Conservation (phyloP, 2,888 invertebrate genomes). For the Petrolisthes manimaculis region DNA sequence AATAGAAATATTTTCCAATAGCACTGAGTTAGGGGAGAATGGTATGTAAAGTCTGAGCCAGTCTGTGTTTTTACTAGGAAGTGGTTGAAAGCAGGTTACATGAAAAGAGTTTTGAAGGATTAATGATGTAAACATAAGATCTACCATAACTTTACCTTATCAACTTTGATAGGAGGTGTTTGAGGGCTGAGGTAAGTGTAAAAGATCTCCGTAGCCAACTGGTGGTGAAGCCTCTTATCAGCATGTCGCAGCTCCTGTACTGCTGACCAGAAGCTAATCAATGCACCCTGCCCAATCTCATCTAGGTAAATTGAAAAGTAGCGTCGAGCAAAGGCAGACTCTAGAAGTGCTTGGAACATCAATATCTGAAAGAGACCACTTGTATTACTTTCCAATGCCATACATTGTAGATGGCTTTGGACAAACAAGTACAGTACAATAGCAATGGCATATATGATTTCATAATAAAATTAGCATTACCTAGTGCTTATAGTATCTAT, state of each 20-base stretch:
- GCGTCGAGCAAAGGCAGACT: slow-evolving; percentile 83
- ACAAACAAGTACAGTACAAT: no score
- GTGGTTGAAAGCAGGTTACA: no score
- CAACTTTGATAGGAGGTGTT: slow-evolving; percentile 84
- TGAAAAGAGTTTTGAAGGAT: no score
- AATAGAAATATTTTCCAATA: no score
- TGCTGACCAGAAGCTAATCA: slow-evolving; percentile 87
- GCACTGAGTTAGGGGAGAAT: no score
- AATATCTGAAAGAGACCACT: slow-evolving; percentile 74
- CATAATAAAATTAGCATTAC: no score
- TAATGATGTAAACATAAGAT: neutral
- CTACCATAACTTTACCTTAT: slow-evolving; percentile 74
- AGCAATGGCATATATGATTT: no score
- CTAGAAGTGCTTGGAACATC: slow-evolving; percentile 80
- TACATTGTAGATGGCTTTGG: no score
- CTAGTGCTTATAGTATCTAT: no score
- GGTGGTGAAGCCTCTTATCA: slow-evolving; percentile 84
- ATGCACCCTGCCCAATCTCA: slow-evolving; percentile 84
- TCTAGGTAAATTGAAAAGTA: slow-evolving; percentile 86
- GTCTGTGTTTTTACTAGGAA: no score
- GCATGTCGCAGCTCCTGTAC: slow-evolving; percentile 85
- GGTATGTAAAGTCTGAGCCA: no score
- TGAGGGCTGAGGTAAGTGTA: slow-evolving; percentile 88
- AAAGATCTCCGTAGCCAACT: slow-evolving; percentile 90
- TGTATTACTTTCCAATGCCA: no score